A percentile compares a stretch with the other conserved stretches of the same genome.
Conservation (phyloP, 2,113 vertebrate species). For the Ptyas mucosa region DNA sequence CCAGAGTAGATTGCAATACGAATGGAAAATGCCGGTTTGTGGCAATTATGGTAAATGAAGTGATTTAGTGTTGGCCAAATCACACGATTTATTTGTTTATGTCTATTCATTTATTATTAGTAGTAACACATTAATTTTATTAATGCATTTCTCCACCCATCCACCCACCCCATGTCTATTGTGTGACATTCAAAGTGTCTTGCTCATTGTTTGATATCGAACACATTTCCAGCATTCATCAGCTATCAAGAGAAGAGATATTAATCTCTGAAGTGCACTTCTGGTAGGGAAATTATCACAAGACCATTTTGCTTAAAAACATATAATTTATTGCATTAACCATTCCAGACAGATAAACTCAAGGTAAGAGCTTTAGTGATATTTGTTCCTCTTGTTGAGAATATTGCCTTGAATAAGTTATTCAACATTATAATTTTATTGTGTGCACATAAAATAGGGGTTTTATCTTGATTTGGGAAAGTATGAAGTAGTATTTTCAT, state of each 20-base stretch:
- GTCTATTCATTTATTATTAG: background rate
- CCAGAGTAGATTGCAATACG: background rate
- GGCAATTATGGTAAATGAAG: background rate
- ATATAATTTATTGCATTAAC: constrained; percentile 64
- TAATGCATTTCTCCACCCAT: background rate
- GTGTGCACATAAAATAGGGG: background rate
- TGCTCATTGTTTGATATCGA: constrained; percentile 54
- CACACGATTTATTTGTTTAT: background rate
- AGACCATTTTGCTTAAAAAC: constrained; percentile 56
- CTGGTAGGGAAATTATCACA: constrained; percentile 60
- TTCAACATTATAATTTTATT: constrained; percentile 31
- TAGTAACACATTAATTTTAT: background rate
- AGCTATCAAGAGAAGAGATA: constrained; percentile 59
- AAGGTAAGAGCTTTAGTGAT: constrained; percentile 46
- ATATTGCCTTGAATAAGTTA: constrained; percentile 58
- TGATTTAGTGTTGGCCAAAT: background rate
- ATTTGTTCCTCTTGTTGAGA: constrained; percentile 59
- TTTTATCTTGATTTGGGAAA: background rate
- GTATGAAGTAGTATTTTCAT: background rate
- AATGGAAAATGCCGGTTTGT: background rate
- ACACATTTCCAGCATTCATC: constrained; percentile 53
- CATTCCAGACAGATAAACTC: constrained; percentile 63
- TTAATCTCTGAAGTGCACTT: constrained; percentile 59
- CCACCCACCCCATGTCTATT: background rate
- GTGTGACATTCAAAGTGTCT: constrained; percentile 24